Conservation (phyloP, 2,113 vertebrate species). For the Nansenia antarctica region DNA sequence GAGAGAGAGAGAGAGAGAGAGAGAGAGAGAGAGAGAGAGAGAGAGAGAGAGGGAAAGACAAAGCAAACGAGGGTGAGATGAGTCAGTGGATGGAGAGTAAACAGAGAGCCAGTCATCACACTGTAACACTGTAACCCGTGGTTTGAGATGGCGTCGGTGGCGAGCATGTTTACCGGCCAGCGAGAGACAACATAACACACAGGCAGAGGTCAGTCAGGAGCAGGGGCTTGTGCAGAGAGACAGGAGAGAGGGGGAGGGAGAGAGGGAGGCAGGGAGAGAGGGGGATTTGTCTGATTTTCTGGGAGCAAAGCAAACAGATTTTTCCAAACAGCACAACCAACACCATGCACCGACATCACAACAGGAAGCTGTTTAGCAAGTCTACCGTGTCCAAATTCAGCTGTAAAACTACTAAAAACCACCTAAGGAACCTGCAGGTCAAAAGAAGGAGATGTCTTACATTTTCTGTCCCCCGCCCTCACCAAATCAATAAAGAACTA, state of each 20-base stretch:
- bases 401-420: not conserved
- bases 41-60: not conserved
- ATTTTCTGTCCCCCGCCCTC: not conserved
- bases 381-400: not conserved
- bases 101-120: slow-evolving; percentile 39
- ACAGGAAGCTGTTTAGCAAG: not conserved
- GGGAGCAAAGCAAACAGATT: not conserved
- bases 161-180: slow-evolving; percentile 59
- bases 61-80: slow-evolving; percentile 18
- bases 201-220: slow-evolving; percentile 36
- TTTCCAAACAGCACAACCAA: not conserved
- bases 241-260: slow-evolving; percentile 10
- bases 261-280: not conserved
- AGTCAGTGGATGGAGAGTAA: slow-evolving; percentile 42
- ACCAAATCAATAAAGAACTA: not conserved
- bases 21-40: slow-evolving; percentile 16
- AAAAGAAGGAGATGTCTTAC: not conserved
- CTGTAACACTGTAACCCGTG: slow-evolving; percentile 41
- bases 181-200: slow-evolving; percentile 28
- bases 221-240: not conserved
- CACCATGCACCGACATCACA: not conserved
- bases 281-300: not conserved
- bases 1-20: too few species aligned
- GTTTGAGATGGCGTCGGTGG: slow-evolving; percentile 55
- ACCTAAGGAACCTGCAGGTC: not conserved